phyloP scores from a whole-genome alignment of 2,797 vertebrate species.

The Lepilemur septentrionalis region DNA sequence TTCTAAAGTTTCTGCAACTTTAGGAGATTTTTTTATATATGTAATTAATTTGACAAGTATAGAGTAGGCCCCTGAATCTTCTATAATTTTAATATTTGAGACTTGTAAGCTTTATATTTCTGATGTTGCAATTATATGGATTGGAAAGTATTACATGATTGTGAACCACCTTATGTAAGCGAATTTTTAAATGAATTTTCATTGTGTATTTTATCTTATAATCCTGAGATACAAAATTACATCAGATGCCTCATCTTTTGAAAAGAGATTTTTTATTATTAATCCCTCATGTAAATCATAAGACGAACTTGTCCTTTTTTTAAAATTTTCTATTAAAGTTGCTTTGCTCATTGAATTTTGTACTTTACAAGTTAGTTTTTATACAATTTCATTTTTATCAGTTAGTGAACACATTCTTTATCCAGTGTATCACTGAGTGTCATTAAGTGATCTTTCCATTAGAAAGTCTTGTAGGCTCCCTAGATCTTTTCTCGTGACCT shows the following conservation, averaged over 20 bases:
- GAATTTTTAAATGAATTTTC: slow-evolving; percentile 80
- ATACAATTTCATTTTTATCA: slow-evolving; percentile 58
- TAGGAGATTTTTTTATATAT: background rate
- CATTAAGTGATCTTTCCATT: slow-evolving; percentile 48
- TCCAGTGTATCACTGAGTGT: slow-evolving; percentile 7
- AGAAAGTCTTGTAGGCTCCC: background rate
- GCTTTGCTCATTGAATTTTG: slow-evolving; percentile 77
- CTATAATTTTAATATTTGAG: slow-evolving; percentile 54
- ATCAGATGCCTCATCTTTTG: slow-evolving; percentile 76
- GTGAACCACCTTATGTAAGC: slow-evolving; percentile 77
- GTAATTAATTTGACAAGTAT: background rate
- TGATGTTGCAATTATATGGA: slow-evolving; percentile 56
- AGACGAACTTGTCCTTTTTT: slow-evolving; percentile 66
- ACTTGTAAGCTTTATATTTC: slow-evolving; percentile 62
- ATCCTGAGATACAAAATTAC: slow-evolving; percentile 81
- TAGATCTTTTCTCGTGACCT: slow-evolving; percentile 42
- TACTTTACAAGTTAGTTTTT: slow-evolving; percentile 70
- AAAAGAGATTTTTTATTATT: slow-evolving; percentile 67
- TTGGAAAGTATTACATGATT: slow-evolving; percentile 76
- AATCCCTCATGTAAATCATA: slow-evolving; percentile 81
- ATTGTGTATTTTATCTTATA: slow-evolving; percentile 79
- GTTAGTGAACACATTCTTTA: slow-evolving; percentile 57
- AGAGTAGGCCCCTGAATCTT: background rate
- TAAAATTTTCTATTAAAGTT: slow-evolving; percentile 72
- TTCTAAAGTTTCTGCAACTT: slow-evolving; percentile 23